Evolutionary conservation across 2,113 vertebrate species (phyloP).

Genomic region (Hypanus sabinus): DNA sequence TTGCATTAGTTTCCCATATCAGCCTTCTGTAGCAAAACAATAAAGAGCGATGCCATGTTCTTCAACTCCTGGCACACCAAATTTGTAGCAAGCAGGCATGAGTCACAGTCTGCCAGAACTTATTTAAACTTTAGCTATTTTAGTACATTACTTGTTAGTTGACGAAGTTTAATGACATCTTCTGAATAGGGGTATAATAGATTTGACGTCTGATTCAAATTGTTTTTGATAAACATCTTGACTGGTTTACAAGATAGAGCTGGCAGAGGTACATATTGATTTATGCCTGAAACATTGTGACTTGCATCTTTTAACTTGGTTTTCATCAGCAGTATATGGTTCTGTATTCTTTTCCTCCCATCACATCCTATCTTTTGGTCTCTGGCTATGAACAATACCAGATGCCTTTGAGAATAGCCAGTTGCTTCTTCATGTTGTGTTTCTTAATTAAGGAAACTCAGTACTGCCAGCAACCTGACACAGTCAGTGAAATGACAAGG

Average conservation of each 20-base stretch:
- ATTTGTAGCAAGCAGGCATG: neutral
- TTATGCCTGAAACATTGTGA: conserved; percentile 27
- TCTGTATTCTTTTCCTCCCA: neutral
- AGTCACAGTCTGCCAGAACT: neutral
- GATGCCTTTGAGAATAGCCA: neutral
- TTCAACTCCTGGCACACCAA: neutral
- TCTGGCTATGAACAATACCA: neutral
- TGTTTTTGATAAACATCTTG: conserved; percentile 19
- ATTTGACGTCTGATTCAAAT: neutral
- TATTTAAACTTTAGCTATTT: neutral
- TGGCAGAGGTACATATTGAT: neutral
- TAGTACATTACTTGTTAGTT: neutral
- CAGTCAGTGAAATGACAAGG: neutral
- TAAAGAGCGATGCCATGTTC: neutral
- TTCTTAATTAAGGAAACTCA: conserved; percentile 28
- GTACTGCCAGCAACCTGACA: neutral
- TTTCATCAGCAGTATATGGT: neutral
- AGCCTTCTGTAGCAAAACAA: neutral
- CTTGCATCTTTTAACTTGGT: neutral
- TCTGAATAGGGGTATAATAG: neutral
- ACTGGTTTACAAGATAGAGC: neutral
- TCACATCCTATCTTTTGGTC: neutral
- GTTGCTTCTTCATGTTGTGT: neutral
- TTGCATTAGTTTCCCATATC: neutral
- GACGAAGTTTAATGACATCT: neutral